Base-by-base conservation (phyloP, 1,140 invertebrate genomes). In the Nilaparvata lugens region DNA sequence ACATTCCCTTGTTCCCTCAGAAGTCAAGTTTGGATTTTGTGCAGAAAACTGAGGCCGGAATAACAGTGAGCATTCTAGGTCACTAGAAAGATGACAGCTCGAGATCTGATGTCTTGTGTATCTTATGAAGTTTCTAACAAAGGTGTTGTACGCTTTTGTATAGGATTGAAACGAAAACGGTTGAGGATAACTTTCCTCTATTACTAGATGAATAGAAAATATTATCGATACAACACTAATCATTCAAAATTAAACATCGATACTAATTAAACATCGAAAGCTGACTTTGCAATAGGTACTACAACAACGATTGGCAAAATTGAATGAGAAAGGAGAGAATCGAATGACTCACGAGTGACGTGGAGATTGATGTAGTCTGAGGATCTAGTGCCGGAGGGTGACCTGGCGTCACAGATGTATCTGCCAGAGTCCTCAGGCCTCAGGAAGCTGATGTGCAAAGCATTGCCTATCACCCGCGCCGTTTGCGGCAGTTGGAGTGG, bases 341-440 rank as follows among this genome's bases (percentile, higher is more conserved):
- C 13, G 7, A 11, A 67, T 64, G 9, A 71, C 70, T 71, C 61
- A 72, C 72, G 66, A 58, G 68, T 69, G 7, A 72, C 70, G 11
- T 52, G 60, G 0, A 72, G 64, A 35, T 72, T 65, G 52, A 73
- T 65, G 59, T 64, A 67, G 28, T 69, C 69, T 0, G 73, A 71
- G 16, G 66, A 75, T 14, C 70, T 68, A 6, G 56, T 61, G 31
- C 75, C 76, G 21, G 68, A 71, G 21, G 66, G 61, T 25, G 76
- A 75, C 31, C 64, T 67, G 3, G 77, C 78, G 40, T 75, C 76
- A 66, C 82, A 84, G 52, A 79, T 71, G 66, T 85, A 86, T 4
- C 76, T 64, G 13, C 81, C 83, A 24, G 74, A 72, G 69, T 85
- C 82, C 19, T 78, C 71, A 3, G 72, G 67, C 58, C 72, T 69